Percentiles rank a stretch among this genome's conserved stretches.
Conservation (phyloP, 1,140 invertebrate genomes). For the Monochamus saltuarius region DNA sequence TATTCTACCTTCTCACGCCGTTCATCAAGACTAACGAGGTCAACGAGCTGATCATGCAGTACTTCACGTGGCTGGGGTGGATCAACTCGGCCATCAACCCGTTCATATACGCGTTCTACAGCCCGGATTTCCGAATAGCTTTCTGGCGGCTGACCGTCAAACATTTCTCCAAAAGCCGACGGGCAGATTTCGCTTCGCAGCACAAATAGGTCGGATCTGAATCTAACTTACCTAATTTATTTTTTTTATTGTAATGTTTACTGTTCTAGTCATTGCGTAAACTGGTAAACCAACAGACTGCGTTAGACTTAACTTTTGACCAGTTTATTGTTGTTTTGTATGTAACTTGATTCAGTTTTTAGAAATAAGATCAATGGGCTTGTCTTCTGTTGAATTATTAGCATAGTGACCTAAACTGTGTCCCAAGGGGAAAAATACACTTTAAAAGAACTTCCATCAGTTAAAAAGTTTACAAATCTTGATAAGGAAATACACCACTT, state of each 20-base stretch:
- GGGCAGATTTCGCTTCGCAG: slow-evolving; percentile 46
- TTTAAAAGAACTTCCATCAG: too few relatives aligned
- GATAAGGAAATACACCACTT: too few relatives aligned
- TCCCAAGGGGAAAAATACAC: too few relatives aligned
- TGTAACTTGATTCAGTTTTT: too few relatives aligned
- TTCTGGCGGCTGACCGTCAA: slow-evolving; percentile 75
- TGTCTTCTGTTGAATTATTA: too few relatives aligned
- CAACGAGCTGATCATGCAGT: slow-evolving; percentile 68
- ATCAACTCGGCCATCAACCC: slow-evolving; percentile 89
- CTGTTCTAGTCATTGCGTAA: slow-evolving; percentile 17
- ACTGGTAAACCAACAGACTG: slow-evolving; percentile 1
- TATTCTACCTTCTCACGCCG: slow-evolving; percentile 79
- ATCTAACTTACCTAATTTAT: slow-evolving; percentile 5
- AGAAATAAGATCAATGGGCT: too few relatives aligned
- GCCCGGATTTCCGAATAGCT: slow-evolving; percentile 78
- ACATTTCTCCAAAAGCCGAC: slow-evolving; percentile 47
- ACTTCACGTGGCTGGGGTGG: slow-evolving; percentile 90
- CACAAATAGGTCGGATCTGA: slow-evolving; percentile 37
- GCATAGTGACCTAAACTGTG: too few relatives aligned
- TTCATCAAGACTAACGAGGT: slow-evolving; percentile 63
- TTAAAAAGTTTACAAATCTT: too few relatives aligned
- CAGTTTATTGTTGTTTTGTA: too few relatives aligned
- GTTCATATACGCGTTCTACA: slow-evolving; percentile 86
- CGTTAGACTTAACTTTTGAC: slow-evolving; percentile 4
- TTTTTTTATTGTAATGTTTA: slow-evolving; percentile 4